A percentile compares a stretch with the other conserved stretches of the same genome.
These are phyloP conservation scores for Zoanthus sociatus DNA, from an alignment of 92 coral and sea anemone species.

Conservation along the genomic window DNA sequence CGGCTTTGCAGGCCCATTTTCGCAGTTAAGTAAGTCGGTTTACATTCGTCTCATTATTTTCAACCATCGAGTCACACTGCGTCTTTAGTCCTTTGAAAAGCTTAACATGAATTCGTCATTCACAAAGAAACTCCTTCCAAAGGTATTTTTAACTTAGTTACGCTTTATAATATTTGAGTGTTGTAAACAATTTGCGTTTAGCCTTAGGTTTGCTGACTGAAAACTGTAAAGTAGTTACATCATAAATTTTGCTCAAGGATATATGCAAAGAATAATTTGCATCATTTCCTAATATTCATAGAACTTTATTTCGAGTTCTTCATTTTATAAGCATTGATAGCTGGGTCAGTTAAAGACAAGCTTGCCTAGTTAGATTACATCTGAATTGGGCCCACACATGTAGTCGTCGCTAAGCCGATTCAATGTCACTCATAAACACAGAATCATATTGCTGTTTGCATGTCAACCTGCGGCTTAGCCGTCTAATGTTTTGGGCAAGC, in stretches of 20 bases:
- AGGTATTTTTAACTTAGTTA: slow-evolving; percentile 3
- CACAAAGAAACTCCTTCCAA: background rate
- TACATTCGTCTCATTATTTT: background rate
- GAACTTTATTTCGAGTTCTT: no score
- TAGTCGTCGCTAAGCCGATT: background rate
- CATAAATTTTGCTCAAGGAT: background rate
- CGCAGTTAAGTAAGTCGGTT: slow-evolving; percentile 6
- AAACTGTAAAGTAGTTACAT: background rate
- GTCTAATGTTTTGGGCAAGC: slow-evolving; percentile 28
- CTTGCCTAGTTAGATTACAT: background rate
- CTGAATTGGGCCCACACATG: background rate
- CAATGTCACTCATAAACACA: background rate
- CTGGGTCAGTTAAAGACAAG: background rate
- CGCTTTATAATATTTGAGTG: background rate
- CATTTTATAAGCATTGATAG: background rate
- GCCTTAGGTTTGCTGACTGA: background rate
- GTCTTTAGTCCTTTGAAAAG: background rate
- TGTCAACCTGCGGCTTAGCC: slow-evolving; percentile 9
- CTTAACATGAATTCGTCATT: background rate
- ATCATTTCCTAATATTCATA: no score
- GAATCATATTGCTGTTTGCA: background rate
- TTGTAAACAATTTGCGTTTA: background rate
- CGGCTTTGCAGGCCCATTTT: slow-evolving; percentile 10
- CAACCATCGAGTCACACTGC: background rate
- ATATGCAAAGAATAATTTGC: background rate